Percentiles rank a stretch among this genome's conserved stretches.
These are phyloP conservation scores for Acyrthosiphon pisum DNA, from an alignment of 1,140 invertebrate species.

Conservation along the genomic window DNA sequence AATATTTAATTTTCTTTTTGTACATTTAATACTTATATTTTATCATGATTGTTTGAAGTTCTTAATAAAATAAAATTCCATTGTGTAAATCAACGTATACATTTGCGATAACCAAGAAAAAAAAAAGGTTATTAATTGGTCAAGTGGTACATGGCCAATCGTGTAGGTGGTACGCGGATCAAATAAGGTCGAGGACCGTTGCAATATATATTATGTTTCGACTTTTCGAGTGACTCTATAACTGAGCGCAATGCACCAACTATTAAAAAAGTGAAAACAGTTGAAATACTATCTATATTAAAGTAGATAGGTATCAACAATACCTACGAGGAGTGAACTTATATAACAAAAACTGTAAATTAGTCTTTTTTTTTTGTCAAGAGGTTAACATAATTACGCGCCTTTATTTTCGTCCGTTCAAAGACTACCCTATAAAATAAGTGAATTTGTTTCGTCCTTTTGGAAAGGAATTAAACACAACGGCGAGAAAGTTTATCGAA, in stretches of 20 bases:
- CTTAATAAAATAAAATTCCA: too few relatives aligned
- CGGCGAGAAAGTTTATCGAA: background rate
- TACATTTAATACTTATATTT: too few relatives aligned
- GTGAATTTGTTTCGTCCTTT: background rate
- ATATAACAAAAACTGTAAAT: background rate
- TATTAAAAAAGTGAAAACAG: accelerated
- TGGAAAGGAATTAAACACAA: background rate
- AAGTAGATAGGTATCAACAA: background rate
- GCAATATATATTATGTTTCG: too few relatives aligned
- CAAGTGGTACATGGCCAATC: too few relatives aligned
- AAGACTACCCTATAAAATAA: background rate
- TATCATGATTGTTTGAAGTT: too few relatives aligned
- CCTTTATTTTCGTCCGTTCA: background rate
- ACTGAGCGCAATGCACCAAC: background rate
- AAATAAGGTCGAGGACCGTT: too few relatives aligned
- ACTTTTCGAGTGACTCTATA: background rate
- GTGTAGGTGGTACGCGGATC: too few relatives aligned
- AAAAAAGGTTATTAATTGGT: too few relatives aligned
- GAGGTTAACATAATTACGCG: background rate
- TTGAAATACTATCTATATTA: background rate
- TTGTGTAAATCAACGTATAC: too few relatives aligned
- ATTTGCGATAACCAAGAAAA: too few relatives aligned
- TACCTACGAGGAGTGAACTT: background rate
- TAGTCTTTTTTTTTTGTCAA: background rate
- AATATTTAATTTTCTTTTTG: too few relatives aligned